These are phyloP conservation scores for Brachionichthys hirsutus DNA, from an alignment of 2,113 vertebrate species.

Conservation along the genomic window DNA sequence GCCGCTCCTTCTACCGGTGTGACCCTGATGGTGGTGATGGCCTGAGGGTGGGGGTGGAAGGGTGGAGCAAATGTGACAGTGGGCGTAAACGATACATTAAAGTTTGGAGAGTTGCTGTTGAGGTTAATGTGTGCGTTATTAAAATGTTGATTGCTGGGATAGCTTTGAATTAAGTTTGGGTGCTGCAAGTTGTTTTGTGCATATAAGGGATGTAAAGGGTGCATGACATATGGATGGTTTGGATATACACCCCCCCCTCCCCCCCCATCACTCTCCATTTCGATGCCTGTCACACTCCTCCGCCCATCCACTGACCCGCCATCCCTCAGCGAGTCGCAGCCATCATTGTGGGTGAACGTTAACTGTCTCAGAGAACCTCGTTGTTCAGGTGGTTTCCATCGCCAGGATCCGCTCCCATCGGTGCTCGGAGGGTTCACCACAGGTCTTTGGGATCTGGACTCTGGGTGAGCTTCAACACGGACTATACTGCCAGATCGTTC, in stretches of 20 bases:
- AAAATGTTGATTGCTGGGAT: constrained; percentile 17
- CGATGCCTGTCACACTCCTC: constrained; percentile 73
- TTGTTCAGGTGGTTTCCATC: constrained; percentile 90
- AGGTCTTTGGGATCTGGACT: constrained; percentile 80
- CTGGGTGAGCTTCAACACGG: constrained; percentile 91
- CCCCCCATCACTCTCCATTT: constrained; percentile 42
- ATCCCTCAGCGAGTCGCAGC: constrained; percentile 88
- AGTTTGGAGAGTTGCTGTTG: constrained; percentile 32
- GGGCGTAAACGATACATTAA: constrained; percentile 30
- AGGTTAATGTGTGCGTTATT: constrained; percentile 30
- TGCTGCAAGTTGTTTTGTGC: constrained; percentile 29
- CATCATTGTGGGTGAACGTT: constrained; percentile 89
- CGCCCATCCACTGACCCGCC: constrained; percentile 81
- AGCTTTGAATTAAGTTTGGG: constrained; percentile 14
- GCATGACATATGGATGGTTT: constrained; percentile 57
- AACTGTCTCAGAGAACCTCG: too few species aligned
- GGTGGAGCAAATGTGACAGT: constrained; percentile 54
- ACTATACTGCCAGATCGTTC: constrained; percentile 81
- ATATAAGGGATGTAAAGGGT: constrained; percentile 63
- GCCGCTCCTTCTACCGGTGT: constrained; percentile 83
- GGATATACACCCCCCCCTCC: constrained; percentile 30
- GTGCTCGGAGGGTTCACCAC: constrained; percentile 88
- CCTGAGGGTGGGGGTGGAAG: constrained; percentile 88
- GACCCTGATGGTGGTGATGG: constrained; percentile 89
- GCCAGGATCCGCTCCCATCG: constrained; percentile 92